Conservation (phyloP, 2,797 vertebrate species). For the Hyperoplus lanceolatus region DNA sequence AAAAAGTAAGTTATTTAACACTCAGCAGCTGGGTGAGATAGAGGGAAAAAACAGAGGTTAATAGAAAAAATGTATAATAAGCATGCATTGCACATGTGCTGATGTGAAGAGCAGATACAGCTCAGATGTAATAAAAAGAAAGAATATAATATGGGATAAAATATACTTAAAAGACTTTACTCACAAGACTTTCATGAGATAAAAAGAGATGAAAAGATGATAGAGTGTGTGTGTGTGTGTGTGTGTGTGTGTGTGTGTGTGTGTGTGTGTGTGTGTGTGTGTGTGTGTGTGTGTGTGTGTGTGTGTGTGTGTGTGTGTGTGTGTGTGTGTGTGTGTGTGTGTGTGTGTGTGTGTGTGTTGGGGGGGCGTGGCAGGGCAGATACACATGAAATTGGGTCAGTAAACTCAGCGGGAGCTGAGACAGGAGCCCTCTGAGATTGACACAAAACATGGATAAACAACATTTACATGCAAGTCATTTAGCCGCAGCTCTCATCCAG, state of each 20-base stretch:
- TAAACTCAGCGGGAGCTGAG: conserved; percentile 27
- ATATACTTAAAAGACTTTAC: not conserved
- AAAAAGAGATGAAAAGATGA: not conserved
- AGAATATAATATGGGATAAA: not conserved
- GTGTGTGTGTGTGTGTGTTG: conserved; percentile 1
- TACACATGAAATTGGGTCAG: conserved; percentile 50
- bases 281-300: no score
- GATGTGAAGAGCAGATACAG: not conserved
- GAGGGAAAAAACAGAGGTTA: not conserved
- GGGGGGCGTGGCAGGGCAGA: conserved; percentile 7
- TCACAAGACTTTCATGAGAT: not conserved
- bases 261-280: not conserved
- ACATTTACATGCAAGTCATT: conserved; percentile 13
- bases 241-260: not conserved
- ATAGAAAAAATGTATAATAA: no score
- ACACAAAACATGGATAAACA: conserved; percentile 21
- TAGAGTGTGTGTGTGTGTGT: not conserved
- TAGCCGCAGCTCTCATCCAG: conserved; percentile 3
- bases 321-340: not conserved
- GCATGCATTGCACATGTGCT: not conserved
- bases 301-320: not conserved
- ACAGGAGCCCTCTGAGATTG: conserved; percentile 3
- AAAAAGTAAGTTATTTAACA: not conserved
- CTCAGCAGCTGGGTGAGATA: not conserved
- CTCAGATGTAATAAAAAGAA: not conserved